These are phyloP conservation scores for Sebastes schlegelii DNA, from an alignment of 2,113 vertebrate genomes.

Conservation along the genomic window DNA sequence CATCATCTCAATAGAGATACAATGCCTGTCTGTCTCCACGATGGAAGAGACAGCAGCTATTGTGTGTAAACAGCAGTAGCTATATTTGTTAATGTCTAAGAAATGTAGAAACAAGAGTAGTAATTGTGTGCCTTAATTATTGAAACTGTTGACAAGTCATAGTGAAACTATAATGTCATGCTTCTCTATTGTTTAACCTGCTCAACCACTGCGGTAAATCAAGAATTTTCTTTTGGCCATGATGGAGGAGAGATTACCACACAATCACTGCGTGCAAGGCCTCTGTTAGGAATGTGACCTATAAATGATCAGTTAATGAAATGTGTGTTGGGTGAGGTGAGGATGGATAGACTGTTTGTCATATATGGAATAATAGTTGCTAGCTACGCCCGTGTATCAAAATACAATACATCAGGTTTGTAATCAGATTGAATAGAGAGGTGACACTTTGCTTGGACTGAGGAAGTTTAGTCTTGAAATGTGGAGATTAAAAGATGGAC, in stretches of 20 bases:
- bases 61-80: constrained; percentile 11
- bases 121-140: not conserved
- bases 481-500: not conserved
- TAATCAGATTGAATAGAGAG: not conserved
- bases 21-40: not conserved
- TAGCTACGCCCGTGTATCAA: constrained; percentile 2
- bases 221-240: not conserved
- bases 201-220: not conserved
- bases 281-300: constrained; percentile 24
- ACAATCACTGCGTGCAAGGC: not conserved
- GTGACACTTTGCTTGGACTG: not conserved
- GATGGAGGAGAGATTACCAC: not conserved
- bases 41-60: not conserved
- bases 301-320: constrained; percentile 16
- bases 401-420: constrained; percentile 4
- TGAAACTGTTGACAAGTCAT: not conserved
- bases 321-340: constrained; percentile 20
- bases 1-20: not conserved
- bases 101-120: not conserved
- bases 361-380: not conserved
- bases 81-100: not conserved
- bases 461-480: not conserved
- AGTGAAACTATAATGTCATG: constrained; percentile 14
- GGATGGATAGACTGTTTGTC: constrained; percentile 16
- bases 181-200: constrained; percentile 28